These are phyloP conservation scores for Oithona nana DNA, from an alignment of 2,888 invertebrate species.

Conservation along the genomic window DNA sequence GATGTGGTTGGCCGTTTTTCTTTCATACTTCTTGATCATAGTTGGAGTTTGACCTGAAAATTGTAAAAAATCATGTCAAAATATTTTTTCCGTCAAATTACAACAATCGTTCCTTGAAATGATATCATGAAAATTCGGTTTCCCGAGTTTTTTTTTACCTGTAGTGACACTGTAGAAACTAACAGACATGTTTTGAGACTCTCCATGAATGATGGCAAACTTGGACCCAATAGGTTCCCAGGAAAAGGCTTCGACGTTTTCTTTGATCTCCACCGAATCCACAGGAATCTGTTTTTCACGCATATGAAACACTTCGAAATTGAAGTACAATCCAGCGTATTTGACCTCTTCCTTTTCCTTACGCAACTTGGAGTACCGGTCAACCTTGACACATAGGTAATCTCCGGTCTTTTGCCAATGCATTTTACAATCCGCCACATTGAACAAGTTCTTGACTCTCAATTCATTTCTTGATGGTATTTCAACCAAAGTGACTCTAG, in stretches of 20 bases:
- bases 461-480: constrained; percentile 66
- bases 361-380: constrained; percentile 68
- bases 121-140: too few relatives aligned
- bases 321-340: constrained; percentile 86
- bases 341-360: constrained; percentile 79
- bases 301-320: constrained; percentile 98
- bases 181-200: constrained; percentile 59
- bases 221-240: constrained; percentile 96
- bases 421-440: constrained; percentile 91
- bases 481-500: constrained; percentile 76
- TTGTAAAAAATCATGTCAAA: too few relatives aligned
- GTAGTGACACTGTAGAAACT: constrained; percentile 74
- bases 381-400: constrained; percentile 87
- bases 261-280: constrained; percentile 63
- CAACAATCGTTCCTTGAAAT: too few relatives aligned
- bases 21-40: constrained; percentile 39
- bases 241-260: constrained; percentile 76
- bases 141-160: too few relatives aligned
- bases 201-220: constrained; percentile 91
- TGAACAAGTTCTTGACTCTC: constrained; percentile 86
- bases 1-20: constrained; percentile 61
- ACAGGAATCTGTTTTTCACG: constrained; percentile 92
- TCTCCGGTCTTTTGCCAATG: constrained; percentile 98
- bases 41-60: constrained; percentile 12
- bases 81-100: too few relatives aligned